Base-by-base conservation (phyloP, 1,140 invertebrate species). In the Drosophila jambulina region DNA sequence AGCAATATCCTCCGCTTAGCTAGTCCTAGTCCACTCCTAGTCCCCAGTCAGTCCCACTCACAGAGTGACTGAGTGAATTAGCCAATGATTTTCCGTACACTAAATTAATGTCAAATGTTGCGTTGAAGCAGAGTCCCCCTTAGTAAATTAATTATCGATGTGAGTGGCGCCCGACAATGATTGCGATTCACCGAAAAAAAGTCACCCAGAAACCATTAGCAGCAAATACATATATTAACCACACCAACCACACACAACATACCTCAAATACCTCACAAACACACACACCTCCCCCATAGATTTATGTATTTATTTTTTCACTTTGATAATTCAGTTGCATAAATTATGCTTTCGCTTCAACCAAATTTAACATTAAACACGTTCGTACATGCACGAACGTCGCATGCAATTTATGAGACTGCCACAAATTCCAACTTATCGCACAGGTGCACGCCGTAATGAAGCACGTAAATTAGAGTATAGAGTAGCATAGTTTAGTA, bases 321-420 rank as follows among this genome's bases (percentile, higher is more conserved):
- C 51, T 70, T 69, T 70, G 53, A 48, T 71, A 71, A 71, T 72
- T 72, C 36, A 42, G 67, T 72, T 71, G 69, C 69, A 72, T 71
- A 59, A 72, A 72, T 72, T 72, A 72, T 71, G 69, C 57, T 72
- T 48, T 49, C 23, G 70, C 70, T 23, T 72, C n/a, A 51, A 60
- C 54, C 38, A 19, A 72, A 71, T 36, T 71, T 21, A 32, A 32
- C 27, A 49, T 59, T 71, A 45, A 72, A 72, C 70, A 72, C 70
- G 67, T 71, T 67, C 21, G 70, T 19, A 19, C 1, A 59, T 51
- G 57, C 53, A 72, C 70, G 67, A 60, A 68, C 21, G 70, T 32
- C n/a, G 49, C 49, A 51, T 72, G 70, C 43, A 59, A 49, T 72
- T 72, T 42, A 49, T 59, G 65, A 49, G 27, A 34, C 23, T 40